These are phyloP conservation scores for Lepidothrix coronata DNA, from an alignment of 2,113 vertebrate species.

Conservation along the genomic window DNA sequence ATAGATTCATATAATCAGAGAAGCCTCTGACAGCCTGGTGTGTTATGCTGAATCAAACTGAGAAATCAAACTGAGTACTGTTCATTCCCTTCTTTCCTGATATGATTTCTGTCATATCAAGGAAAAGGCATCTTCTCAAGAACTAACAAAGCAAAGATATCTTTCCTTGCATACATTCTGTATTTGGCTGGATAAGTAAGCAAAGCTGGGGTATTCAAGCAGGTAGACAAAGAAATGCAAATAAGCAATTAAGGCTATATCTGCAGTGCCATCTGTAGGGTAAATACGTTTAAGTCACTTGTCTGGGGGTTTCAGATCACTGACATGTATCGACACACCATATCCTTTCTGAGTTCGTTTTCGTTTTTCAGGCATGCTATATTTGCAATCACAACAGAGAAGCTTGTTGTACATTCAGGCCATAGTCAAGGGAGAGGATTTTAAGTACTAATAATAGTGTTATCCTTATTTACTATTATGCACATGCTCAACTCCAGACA, in stretches of 20 bases:
- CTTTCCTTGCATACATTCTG: not conserved
- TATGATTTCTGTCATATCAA: not conserved
- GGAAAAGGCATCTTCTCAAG: not conserved
- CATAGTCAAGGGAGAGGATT: not conserved
- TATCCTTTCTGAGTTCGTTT: not conserved
- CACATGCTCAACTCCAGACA: not conserved
- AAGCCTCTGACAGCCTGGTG: not conserved
- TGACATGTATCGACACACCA: fast-evolving
- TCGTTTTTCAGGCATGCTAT: not conserved
- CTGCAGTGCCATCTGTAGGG: not conserved
- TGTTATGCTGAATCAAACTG: not conserved
- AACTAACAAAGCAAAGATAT: fast-evolving
- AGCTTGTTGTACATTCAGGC: not conserved
- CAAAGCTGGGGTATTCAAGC: not conserved
- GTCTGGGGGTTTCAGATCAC: not conserved
- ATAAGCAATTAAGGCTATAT: not conserved
- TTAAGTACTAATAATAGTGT: not conserved
- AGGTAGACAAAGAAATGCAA: not conserved
- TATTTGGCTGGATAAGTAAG: not conserved
- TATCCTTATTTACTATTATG: not conserved
- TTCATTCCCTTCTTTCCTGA: not conserved
- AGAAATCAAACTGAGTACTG: not conserved
- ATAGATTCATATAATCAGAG: not conserved
- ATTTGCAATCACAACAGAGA: not conserved
- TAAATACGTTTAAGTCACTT: not conserved